phyloP scores from a whole-genome alignment of 2,888 invertebrate genomes.

The Cerceris ruficornis region DNA sequence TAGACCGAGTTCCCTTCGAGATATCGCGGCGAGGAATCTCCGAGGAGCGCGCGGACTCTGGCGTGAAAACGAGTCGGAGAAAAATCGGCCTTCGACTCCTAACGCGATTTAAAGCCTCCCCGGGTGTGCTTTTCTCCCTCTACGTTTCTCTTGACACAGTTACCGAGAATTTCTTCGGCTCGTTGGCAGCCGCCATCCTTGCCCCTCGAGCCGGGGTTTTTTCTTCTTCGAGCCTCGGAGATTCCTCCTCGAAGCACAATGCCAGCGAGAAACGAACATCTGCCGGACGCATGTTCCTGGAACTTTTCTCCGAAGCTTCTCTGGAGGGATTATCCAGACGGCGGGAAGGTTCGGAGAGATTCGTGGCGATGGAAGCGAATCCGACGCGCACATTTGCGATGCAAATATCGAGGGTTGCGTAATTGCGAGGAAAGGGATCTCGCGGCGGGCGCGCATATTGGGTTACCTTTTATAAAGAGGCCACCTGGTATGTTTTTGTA shows the following conservation, averaged over 20 bases:
- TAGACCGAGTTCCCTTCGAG: no score
- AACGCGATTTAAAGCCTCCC: no score
- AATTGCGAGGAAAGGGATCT: no score
- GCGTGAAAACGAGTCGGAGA: no score
- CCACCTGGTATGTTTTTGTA: conserved; percentile 50
- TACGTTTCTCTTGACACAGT: conserved; percentile 57
- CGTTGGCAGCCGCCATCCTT: conserved; percentile 39
- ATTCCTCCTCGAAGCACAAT: conserved; percentile 4
- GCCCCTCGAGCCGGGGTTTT: conserved; percentile 25
- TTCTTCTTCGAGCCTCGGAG: conserved; percentile 1
- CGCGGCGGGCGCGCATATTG: no score
- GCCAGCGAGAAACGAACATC: not conserved
- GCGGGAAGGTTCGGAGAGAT: conserved; percentile 8
- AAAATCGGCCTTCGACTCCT: no score
- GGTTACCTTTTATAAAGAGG: conserved; percentile 9
- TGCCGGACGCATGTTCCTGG: not conserved
- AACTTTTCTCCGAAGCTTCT: not conserved
- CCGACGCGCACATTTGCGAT: not conserved
- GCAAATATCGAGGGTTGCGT: not conserved
- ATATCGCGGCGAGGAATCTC: no score
- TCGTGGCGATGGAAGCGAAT: not conserved
- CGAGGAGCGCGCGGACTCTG: no score
- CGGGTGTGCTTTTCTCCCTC: no score
- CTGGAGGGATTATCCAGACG: not conserved
- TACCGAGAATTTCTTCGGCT: conserved; percentile 52